Evolutionary conservation across 2,888 invertebrate genomes (phyloP).

Genomic region (Nycteola revayana): DNA sequence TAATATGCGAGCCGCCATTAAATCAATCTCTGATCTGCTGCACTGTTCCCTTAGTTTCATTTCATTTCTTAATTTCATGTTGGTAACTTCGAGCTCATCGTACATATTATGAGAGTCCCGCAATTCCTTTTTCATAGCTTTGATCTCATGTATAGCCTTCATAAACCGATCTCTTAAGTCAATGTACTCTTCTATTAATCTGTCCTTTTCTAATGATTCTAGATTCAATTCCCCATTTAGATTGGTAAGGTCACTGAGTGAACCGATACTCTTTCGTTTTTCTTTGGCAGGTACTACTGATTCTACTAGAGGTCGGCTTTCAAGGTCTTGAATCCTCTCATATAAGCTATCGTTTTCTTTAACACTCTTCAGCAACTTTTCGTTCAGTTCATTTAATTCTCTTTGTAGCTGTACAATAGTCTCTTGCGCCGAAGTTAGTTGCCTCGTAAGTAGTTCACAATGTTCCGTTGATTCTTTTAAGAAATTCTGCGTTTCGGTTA

Average conservation of each 20-base stretch:
- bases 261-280: constrained; percentile 87
- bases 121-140: constrained; percentile 90
- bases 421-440: constrained; percentile 84
- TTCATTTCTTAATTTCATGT: constrained; percentile 88
- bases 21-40: constrained; percentile 86
- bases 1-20: constrained; percentile 92
- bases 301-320: constrained; percentile 78
- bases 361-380: constrained; percentile 85
- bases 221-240: constrained; percentile 89
- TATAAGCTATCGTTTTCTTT: constrained; percentile 90
- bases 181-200: constrained; percentile 90
- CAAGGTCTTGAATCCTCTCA: constrained; percentile 86
- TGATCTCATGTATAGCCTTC: constrained; percentile 91
- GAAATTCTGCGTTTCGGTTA: constrained; percentile 86
- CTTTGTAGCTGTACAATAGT: constrained; percentile 85
- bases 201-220: constrained; percentile 87
- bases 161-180: constrained; percentile 89
- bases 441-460: constrained; percentile 84
- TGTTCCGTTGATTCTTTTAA: constrained; percentile 86
- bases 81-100: constrained; percentile 90
- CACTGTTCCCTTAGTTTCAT: constrained; percentile 84
- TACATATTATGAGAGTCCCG: constrained; percentile 90
- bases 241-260: constrained; percentile 90
- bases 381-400: constrained; percentile 85
- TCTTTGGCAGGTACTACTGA: constrained; percentile 73